phyloP scores from a whole-genome alignment of 2,888 invertebrate species.

The Emmelina monodactyla region DNA sequence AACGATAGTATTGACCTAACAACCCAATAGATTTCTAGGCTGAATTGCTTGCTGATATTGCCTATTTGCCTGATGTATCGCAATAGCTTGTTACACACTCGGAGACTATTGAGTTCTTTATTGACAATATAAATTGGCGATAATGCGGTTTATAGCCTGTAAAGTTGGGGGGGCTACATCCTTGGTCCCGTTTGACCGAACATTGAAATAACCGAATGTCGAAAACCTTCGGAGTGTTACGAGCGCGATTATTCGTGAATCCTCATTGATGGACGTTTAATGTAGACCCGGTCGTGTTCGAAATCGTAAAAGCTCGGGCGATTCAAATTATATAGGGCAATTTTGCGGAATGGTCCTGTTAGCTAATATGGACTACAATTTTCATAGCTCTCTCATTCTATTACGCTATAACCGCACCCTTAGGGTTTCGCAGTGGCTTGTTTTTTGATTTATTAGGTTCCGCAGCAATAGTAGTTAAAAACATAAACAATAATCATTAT shows the following conservation, averaged over 20 bases:
- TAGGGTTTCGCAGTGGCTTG: too few species aligned
- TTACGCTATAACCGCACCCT: too few species aligned
- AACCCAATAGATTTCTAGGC: not conserved
- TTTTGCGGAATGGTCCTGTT: slow-evolving; percentile 1
- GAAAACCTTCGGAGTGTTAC: not conserved
- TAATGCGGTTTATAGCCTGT: slow-evolving; percentile 4
- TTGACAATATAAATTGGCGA: slow-evolving; percentile 3
- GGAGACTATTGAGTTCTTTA: not conserved
- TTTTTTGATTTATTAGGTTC: too few species aligned
- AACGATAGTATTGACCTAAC: not conserved
- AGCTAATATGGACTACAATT: not conserved
- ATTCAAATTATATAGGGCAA: slow-evolving; percentile 1
- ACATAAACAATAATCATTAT: too few species aligned
- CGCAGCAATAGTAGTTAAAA: too few species aligned
- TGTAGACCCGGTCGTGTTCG: not conserved
- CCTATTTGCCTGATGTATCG: slow-evolving; percentile 9
- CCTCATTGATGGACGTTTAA: not conserved
- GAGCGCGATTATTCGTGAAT: not conserved
- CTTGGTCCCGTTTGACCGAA: not conserved
- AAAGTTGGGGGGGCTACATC: not conserved
- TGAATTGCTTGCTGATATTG: slow-evolving; percentile 11
- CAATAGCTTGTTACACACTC: not conserved
- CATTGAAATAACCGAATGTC: not conserved
- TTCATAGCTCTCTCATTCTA: too few species aligned
- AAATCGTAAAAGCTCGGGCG: not conserved